Base-by-base conservation (phyloP, 2,113 vertebrate species). In the Zonotrichia leucophrys region DNA sequence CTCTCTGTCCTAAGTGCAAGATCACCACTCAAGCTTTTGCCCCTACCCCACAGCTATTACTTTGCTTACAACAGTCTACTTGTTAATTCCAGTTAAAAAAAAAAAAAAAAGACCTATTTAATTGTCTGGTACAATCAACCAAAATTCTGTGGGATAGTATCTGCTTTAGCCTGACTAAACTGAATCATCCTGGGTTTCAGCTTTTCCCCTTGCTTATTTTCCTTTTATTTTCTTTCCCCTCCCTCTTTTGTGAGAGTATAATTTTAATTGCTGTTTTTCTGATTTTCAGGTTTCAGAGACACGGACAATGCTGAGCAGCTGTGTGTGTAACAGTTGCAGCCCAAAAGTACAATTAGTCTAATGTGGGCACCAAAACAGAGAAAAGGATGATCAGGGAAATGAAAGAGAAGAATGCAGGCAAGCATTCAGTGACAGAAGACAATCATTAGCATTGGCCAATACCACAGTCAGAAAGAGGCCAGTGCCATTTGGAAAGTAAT, bases 401-500 rank as follows among this genome's bases (percentile, higher is more conserved):
- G 83, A 92, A 91, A 94, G 80, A 91, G 76, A 42, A 89, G 83
- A 91, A 96, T 83, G 83, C 89, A 92, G 89, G 91, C 74, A 87
- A 92, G 86, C 62, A 3, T 90, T 92, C 2, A 24, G 81, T 59
- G 89, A 85, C 74, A 96, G 92, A 87, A 86, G 64, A 94, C 86
- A 95, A 91, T 92, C 81, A 94, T 96, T 92, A 94, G 80, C 2
- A 13, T 50, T 83, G 94, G 89, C 92, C 52, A 17, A 85, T 83
- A 89, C 55, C 89, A 96, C 63, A 94, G 81, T 69, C 33, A 72
- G 91, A 94, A 94, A 92, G 90, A 94, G 89, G 89, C 89, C 94
- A 91, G 4, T 83, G 82, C 59, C 95, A 95, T 94, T 96, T 94
- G 92, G 87, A 94, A 95, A 92, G 95, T 90, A 95, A 96, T 92